Evolutionary conservation across 2,113 vertebrate species (phyloP), one percentile per base, ranked within the genome.

Genomic region (Chaetura pelagica): DNA sequence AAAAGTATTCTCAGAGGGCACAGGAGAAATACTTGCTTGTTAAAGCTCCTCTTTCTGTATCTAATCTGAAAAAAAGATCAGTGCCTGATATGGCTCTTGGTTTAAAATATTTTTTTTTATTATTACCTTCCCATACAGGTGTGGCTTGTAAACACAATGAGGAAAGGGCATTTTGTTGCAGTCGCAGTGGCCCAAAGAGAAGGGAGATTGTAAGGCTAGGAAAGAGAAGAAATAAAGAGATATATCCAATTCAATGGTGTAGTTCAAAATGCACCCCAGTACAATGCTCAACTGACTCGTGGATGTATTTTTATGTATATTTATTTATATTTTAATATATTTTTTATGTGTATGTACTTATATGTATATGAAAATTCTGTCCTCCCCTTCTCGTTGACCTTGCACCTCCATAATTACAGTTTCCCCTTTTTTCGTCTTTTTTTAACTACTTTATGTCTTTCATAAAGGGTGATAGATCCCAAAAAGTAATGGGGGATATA

Each of bases 61-160:
- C 12, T 58, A 83, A 66, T 14, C 10, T 49, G 49, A 49, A 15
- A 27, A 38, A 42, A 58, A 55, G 18, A 30, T 44, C 35, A 40
- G 40, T 40, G n/a, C 24, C 44, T 84, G 78, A 29, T 44, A 38
- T 0, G 5, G 5, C 18, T 61, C 27, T 72, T 24, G 22, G 40
- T 13, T 54, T 90, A 54, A 15, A 67, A 52, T 22, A 24, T 48
- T 10, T 24, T 1, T 24, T 93, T 75, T 40, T 64, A 26, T 19
- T 4, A 21, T 83, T 74, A 7, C 5, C 29, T 6, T 92, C 14
- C 15, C 64, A 0, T 15, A 8, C 7, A 34, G 68, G 20, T 30
- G 34, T 2, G 2, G 9, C 30, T 22, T 3, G 18, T 23, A 38
- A 68, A 26, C 0, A 0, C n/a, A 35, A 20, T 19, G 63, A 62